Base-by-base conservation (phyloP, 2,113 vertebrate genomes). In the Pollimyrus isidori region DNA sequence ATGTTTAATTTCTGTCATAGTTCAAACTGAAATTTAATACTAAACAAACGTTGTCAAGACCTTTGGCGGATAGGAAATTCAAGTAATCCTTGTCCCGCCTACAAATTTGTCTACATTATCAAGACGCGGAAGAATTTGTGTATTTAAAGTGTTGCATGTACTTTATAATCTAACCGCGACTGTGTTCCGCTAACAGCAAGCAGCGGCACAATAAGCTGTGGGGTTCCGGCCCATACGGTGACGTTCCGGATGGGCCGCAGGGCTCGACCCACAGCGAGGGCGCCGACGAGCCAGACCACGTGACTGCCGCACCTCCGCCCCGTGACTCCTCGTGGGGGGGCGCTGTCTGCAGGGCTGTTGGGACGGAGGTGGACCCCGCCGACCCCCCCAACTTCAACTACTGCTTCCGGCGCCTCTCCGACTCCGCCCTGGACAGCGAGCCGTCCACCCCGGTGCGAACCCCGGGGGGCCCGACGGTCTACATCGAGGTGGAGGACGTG, bases 191-290 rank as follows among this genome's bases (percentile, higher is more conserved):
- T 86, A 23, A 3, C 92, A 99, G 98, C 93, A 99, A 99, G 92
- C 98, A 99, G 35, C 97, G 98, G 23, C 98, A 99, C 94, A 99
- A 99, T 89, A 98, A 97, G 91, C 95, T 99, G 1, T 99, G 98
- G 98, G 96, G 95, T 85, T 97, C 97, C 82, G 97, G 96, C 35
- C 69, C 92, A 0, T 94, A 95, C 91, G 93, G 94, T 88, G 94
- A 95, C 88, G 95, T 95, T 93, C n/a, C 90, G 0, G 95, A 95
- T 46, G 94, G 95, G 19, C 93, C 93, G 88, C 93, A 91, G 42
- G 94, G 93, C 0, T 94, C 93, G 0, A 91, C 26, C 93, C 93
- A 92, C 90, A 91, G 93, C 35, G 85, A 91, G 9, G 94, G 93
- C 17, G 17, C 53, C 6, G 95, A 93, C 35, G 88, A 46, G 23